Evolutionary conservation across 1,140 invertebrate genomes (phyloP).

Genomic region (Elymnias hypermnestra): DNA sequence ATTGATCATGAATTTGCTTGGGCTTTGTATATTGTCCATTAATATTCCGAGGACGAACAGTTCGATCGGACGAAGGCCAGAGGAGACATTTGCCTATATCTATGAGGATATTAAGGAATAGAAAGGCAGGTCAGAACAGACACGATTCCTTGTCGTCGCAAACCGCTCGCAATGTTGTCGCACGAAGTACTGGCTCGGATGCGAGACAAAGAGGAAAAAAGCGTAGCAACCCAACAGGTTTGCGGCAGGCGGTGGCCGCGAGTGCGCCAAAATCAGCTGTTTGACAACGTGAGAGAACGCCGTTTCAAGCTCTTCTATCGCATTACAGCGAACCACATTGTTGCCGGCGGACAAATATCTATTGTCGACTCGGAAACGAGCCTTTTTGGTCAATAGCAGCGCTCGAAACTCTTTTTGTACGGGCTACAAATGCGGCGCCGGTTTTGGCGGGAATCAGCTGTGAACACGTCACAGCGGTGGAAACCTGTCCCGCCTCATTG

Average conservation of each 20-base stretch:
- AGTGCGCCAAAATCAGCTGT: slow-evolving; percentile 50
- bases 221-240: slow-evolving; percentile 44
- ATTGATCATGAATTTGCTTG: no score
- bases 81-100: no score
- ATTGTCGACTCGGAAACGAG: slow-evolving; percentile 33
- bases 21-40: no score
- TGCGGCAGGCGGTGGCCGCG: slow-evolving; percentile 24
- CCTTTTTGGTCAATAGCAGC: slow-evolving; percentile 28
- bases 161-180: slow-evolving; percentile 22
- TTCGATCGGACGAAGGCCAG: no score
- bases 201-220: slow-evolving; percentile 20
- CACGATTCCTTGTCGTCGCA: not conserved
- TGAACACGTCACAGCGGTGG: slow-evolving; percentile 24
- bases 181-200: slow-evolving; percentile 15
- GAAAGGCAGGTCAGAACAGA: not conserved
- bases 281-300: slow-evolving; percentile 33
- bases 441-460: slow-evolving; percentile 64
- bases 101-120: no score
- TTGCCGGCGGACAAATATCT: slow-evolving; percentile 11
- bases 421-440: slow-evolving; percentile 27
- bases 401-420: no score
- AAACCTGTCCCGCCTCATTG: slow-evolving; percentile 2
- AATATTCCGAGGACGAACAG: no score
- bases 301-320: not conserved
- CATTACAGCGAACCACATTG: slow-evolving; percentile 6